Conservation (phyloP, 2,888 invertebrate genomes). For the Nomada fabriciana region DNA sequence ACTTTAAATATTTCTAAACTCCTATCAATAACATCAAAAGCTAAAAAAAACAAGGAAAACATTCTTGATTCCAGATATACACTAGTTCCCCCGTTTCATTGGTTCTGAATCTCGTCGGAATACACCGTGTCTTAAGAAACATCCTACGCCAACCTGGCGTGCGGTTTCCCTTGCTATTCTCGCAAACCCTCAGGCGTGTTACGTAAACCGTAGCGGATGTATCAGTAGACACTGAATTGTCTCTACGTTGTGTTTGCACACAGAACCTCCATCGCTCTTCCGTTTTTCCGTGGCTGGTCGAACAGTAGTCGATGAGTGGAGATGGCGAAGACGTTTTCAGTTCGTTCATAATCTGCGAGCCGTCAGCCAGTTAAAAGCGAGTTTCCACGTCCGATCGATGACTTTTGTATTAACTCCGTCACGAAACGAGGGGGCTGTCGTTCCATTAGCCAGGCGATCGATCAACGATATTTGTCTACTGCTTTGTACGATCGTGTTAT, state of each 20-base stretch:
- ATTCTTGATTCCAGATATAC: neutral
- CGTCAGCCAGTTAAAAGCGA: constrained; percentile 37
- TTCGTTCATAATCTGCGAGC: constrained; percentile 39
- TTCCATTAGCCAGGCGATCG: neutral
- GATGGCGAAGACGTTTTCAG: constrained; percentile 30
- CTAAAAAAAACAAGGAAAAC: neutral
- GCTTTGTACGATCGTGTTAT: neutral
- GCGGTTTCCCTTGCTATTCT: constrained; percentile 21
- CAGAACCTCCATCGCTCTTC: constrained; percentile 32
- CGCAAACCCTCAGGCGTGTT: constrained; percentile 34
- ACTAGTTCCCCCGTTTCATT: neutral
- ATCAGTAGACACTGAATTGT: constrained; percentile 65
- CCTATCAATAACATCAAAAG: neutral
- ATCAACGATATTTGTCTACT: constrained; percentile 10
- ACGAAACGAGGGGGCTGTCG: neutral
- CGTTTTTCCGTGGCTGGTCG: constrained; percentile 6
- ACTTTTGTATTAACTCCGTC: constrained; percentile 25
- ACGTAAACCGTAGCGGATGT: constrained; percentile 61
- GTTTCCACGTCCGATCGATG: constrained; percentile 43
- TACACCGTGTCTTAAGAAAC: constrained; percentile 8
- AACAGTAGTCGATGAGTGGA: neutral
- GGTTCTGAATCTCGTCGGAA: neutral
- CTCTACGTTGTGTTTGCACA: constrained; percentile 56
- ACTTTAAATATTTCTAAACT: neutral
- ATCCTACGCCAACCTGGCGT: neutral